These are phyloP conservation scores for Hyles euphorbiae DNA, from an alignment of 1,140 invertebrate genomes.

Conservation along the genomic window DNA sequence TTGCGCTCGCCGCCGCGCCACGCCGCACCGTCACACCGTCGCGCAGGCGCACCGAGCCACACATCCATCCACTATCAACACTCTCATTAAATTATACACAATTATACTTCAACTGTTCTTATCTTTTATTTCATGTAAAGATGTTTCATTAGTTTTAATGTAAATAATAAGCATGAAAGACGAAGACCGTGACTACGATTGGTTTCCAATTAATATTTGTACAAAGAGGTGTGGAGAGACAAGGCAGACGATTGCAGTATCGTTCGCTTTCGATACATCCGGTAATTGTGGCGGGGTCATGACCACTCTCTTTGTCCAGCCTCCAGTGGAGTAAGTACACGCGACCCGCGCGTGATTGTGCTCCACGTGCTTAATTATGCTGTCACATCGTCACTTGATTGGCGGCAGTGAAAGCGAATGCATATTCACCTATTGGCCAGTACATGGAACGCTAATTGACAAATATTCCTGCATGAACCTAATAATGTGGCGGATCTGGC, in stretches of 20 bases:
- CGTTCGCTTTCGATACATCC: constrained; percentile 70
- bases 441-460: background rate
- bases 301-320: constrained; percentile 64
- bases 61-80: background rate
- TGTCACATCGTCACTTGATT: constrained; percentile 69
- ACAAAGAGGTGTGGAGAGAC: too few species aligned
- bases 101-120: too few species aligned
- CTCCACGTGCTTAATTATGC: constrained; percentile 69
- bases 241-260: constrained; percentile 36
- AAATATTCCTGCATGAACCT: too few species aligned
- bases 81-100: too few species aligned
- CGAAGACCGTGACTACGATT: too few species aligned
- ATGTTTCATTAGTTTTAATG: too few species aligned
- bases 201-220: too few species aligned
- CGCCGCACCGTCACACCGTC: constrained; percentile 24
- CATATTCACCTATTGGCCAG: constrained; percentile 22
- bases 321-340: constrained; percentile 39
- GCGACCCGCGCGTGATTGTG: constrained; percentile 59
- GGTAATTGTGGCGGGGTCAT: constrained; percentile 61
- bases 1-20: constrained; percentile 45
- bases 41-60: constrained; percentile 19
- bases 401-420: constrained; percentile 62
- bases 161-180: too few species aligned
- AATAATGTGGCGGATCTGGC: too few species aligned
- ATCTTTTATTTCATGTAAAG: too few species aligned